A percentile compares a stretch with the other conserved stretches of the same genome.
Conservation (phyloP, 2,113 vertebrate species). For the Clarias macrocephalus region DNA sequence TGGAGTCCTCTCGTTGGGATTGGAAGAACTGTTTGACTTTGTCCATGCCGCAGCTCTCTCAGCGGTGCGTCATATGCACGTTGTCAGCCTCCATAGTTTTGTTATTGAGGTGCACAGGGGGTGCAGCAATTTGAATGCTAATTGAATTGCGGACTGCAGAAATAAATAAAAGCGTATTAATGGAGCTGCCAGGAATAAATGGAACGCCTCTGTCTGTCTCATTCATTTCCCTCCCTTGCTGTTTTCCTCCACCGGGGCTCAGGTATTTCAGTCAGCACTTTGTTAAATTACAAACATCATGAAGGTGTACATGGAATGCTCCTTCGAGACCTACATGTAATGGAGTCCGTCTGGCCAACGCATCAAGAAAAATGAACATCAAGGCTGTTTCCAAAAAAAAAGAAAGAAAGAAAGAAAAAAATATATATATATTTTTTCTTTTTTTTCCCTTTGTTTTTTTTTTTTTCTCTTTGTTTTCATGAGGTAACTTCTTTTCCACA, state of each 20-base stretch:
- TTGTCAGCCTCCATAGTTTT: constrained; percentile 18
- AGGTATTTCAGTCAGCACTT: constrained; percentile 23
- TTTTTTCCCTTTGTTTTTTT: neutral
- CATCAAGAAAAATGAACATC: neutral
- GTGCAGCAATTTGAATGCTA: constrained; percentile 37
- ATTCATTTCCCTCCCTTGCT: neutral
- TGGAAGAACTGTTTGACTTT: constrained; percentile 41
- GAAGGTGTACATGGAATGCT: neutral
- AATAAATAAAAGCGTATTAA: constrained; percentile 47
- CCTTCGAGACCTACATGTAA: neutral
- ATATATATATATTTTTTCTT: neutral
- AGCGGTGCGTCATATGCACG: neutral
- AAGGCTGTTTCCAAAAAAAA: neutral
- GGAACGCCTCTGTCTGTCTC: constrained; percentile 3
- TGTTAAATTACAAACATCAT: constrained; percentile 32
- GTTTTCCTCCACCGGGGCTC: neutral
- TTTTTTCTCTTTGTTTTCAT: neutral
- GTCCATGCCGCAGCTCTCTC: neutral
- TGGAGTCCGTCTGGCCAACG: neutral
- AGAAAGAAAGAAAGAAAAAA: too few relatives aligned
- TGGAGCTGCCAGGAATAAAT: constrained; percentile 31
- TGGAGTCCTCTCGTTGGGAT: constrained; percentile 19
- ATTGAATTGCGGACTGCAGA: neutral
- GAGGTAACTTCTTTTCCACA: neutral
- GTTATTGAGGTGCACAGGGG: neutral